Conservation (phyloP, 2,797 vertebrate species). For the Menidia menidia region DNA sequence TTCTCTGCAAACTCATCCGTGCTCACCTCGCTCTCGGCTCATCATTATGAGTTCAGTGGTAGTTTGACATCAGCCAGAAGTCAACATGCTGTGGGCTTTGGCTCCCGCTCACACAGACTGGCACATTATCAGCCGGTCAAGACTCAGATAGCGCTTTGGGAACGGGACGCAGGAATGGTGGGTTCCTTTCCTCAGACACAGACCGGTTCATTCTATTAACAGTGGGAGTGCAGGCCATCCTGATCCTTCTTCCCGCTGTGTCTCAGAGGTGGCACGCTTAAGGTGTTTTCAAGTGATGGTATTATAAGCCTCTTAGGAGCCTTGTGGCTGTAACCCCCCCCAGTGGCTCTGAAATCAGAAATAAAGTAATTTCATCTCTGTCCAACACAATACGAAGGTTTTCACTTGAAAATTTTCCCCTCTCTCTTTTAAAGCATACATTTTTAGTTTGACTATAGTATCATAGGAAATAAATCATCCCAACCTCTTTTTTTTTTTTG, state of each 20-base stretch:
- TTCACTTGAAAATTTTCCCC: not conserved
- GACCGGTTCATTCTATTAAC: slow-evolving; percentile 10
- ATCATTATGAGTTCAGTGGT: slow-evolving; percentile 24
- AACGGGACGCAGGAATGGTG: not conserved
- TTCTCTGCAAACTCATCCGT: slow-evolving; percentile 12
- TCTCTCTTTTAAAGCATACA: not conserved
- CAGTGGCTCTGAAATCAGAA: not conserved
- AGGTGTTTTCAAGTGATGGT: slow-evolving; percentile 61
- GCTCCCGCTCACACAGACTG: slow-evolving; percentile 18
- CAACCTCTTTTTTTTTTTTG: too few relatives aligned
- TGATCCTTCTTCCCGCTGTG: slow-evolving; percentile 23
- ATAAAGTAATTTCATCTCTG: not conserved
- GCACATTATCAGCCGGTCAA: slow-evolving; percentile 16
- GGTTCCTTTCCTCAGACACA: slow-evolving; percentile 4
- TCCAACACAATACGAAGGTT: not conserved
- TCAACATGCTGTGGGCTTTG: slow-evolving; percentile 18
- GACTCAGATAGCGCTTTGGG: slow-evolving; percentile 3
- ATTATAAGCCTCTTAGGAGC: slow-evolving; percentile 62
- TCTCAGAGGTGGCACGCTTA: slow-evolving; percentile 36
- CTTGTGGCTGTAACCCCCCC: slow-evolving; percentile 60
- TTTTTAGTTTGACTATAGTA: not conserved
- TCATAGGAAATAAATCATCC: not conserved
- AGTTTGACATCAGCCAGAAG: slow-evolving; percentile 23
- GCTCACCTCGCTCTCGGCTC: not conserved
- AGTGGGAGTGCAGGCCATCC: not conserved